phyloP scores from a whole-genome alignment of 2,113 vertebrate species.

The Ivindomyrus marchei region DNA sequence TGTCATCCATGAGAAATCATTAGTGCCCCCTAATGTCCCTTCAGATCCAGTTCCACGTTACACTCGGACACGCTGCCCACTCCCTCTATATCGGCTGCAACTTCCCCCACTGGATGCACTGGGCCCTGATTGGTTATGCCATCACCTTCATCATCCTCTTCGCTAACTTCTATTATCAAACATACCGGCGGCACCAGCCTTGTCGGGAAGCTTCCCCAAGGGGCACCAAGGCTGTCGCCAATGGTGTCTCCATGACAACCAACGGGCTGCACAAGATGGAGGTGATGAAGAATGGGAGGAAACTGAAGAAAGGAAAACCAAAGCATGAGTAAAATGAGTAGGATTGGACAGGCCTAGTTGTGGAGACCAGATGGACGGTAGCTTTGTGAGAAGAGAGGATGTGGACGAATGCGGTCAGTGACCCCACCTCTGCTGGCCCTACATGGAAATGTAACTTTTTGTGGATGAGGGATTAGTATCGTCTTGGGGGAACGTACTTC shows the following conservation, averaged over 20 bases:
- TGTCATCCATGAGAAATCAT: background rate
- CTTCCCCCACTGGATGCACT: slow-evolving; percentile 98
- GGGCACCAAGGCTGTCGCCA: slow-evolving; percentile 63
- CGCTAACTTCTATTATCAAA: slow-evolving; percentile 95
- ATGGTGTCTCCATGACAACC: slow-evolving; percentile 63
- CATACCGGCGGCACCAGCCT: slow-evolving; percentile 74
- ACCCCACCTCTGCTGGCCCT: background rate
- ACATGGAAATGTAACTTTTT: background rate
- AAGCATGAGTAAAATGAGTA: slow-evolving; percentile 68
- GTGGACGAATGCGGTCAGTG: background rate
- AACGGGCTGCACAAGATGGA: slow-evolving; percentile 67
- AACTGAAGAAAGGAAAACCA: slow-evolving; percentile 68
- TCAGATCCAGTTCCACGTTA: slow-evolving; percentile 95
- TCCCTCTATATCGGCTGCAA: slow-evolving; percentile 93
- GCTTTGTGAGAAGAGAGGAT: background rate
- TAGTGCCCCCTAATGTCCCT: background rate
- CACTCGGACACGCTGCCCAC: slow-evolving; percentile 85
- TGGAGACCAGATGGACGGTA: background rate
- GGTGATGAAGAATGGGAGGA: slow-evolving; percentile 73
- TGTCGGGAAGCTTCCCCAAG: slow-evolving; percentile 48
- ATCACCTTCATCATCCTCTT: slow-evolving; percentile 94
- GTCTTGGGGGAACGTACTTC: background rate
- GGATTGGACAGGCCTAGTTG: slow-evolving; percentile 23
- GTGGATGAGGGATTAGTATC: background rate
- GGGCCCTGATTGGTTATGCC: slow-evolving; percentile 88